Base-by-base conservation (phyloP, 2,113 vertebrate genomes). In the Petrocephalus zakoni region DNA sequence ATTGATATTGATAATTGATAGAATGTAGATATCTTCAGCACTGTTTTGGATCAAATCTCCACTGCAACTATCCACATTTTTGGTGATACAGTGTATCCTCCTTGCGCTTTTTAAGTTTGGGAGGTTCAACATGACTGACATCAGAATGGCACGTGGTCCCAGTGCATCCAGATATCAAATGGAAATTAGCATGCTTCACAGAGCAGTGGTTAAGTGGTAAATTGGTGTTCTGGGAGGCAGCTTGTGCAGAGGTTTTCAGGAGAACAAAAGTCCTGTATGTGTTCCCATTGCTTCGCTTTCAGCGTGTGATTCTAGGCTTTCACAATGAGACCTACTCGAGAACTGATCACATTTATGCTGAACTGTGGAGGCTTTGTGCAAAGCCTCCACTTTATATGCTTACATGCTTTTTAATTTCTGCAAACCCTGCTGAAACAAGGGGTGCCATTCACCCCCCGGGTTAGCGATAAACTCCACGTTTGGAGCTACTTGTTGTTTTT, bases 351-450 rank as follows among this genome's bases (percentile, higher is more conserved):
- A 75, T 75, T 29, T 75, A 25, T 72, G 5, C 81, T 51, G 81
- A 46, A 21, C 81, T 84, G 46, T 84, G 82, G 10, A 85, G n/a
- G 46, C 46, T 85, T 85, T 52, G 82, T 51, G 15, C 46, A 47
- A n/a, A 85, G 46, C 72, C 34, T 78, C 34, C 34, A 19, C 22
- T 85, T 85, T n/a, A 51, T 51, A 84, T 84, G 46, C 81, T 46
- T 25, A 51, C 46, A 84, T 84, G 46, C 81, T 6, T 84, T 78
- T 51, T 84, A 25, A 51, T 51, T 84, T 84, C 81, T 84, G 47
- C 81, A 84, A 9, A 84, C 22, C 81, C 81, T 51, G 42, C 82
- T 15, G 22, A n/a, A 51, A 85, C 82, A 85, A 85, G 82, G n/a
- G 49, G 47, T 11, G 0, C 82, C 46, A 85, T 85, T 85, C 46